Conservation (phyloP, 2,888 invertebrate genomes). For the Caradrina clavipalpis region DNA sequence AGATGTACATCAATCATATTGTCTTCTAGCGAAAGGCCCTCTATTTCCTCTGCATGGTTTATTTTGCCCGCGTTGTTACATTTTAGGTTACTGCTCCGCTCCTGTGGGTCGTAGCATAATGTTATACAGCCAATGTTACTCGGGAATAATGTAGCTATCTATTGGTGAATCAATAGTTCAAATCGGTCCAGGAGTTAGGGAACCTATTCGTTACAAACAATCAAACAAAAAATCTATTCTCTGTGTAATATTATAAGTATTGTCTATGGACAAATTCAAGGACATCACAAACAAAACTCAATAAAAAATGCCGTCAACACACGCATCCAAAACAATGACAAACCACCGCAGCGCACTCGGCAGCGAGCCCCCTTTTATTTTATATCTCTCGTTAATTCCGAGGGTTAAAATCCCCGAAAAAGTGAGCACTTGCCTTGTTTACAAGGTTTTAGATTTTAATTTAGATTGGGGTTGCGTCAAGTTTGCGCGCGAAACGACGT, state of each 20-base stretch:
- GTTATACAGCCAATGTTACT: too few relatives aligned
- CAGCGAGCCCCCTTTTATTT: constrained; percentile 77
- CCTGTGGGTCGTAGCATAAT: too few relatives aligned
- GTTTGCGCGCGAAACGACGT: constrained; percentile 74
- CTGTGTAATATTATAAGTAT: not conserved
- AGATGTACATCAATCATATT: too few relatives aligned
- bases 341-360: constrained; percentile 75
- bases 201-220: too few relatives aligned
- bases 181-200: too few relatives aligned
- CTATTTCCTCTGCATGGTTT: too few relatives aligned
- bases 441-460: constrained; percentile 92
- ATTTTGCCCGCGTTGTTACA: too few relatives aligned
- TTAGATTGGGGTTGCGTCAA: constrained; percentile 89
- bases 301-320: constrained; percentile 60
- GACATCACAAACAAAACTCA: constrained; percentile 31
- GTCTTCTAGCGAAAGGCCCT: too few relatives aligned
- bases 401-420: constrained; percentile 91
- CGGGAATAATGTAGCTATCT: too few relatives aligned
- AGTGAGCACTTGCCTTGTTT: constrained; percentile 92
- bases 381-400: constrained; percentile 89
- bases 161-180: too few relatives aligned
- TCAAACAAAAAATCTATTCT: too few relatives aligned
- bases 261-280: constrained; percentile 2
- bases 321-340: constrained; percentile 70
- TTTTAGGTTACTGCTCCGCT: too few relatives aligned